Evolutionary conservation across 2,888 invertebrate species (phyloP).

Genomic region (Tenthredo notha): DNA sequence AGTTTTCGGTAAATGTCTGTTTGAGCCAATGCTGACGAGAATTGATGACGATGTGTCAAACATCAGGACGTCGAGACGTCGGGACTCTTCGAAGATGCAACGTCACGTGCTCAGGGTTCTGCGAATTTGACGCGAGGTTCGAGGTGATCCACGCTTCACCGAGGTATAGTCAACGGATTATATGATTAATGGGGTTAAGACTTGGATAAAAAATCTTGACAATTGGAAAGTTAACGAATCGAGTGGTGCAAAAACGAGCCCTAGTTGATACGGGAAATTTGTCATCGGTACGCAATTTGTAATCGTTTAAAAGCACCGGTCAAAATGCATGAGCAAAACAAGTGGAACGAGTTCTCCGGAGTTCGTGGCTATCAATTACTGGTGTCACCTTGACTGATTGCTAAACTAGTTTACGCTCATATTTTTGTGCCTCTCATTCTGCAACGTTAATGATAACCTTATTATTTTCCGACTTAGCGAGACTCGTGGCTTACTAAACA

Average conservation of each 20-base stretch:
- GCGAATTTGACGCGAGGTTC: slow-evolving; percentile 40
- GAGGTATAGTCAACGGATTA: slow-evolving; percentile 31
- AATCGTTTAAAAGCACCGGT: slow-evolving; percentile 34
- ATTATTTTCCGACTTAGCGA: slow-evolving; percentile 1
- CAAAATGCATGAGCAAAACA: slow-evolving; percentile 18
- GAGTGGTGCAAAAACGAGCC: slow-evolving; percentile 32
- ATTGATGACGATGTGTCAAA: slow-evolving; percentile 47
- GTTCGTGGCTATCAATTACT: slow-evolving; percentile 26
- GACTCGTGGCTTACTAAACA: not conserved
- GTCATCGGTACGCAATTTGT: slow-evolving; percentile 44
- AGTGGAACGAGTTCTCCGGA: not conserved
- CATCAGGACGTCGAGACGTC: slow-evolving; percentile 23
- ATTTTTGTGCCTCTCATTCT: slow-evolving; percentile 11
- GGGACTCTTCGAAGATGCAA: slow-evolving; percentile 38
- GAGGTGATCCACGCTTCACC: slow-evolving; percentile 34
- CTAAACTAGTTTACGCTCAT: slow-evolving; percentile 22
- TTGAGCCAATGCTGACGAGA: slow-evolving; percentile 40
- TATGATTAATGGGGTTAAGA: slow-evolving; percentile 46
- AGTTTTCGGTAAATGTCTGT: slow-evolving; percentile 37
- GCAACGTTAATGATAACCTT: slow-evolving; percentile 27
- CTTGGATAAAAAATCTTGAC: slow-evolving; percentile 31
- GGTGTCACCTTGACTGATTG: slow-evolving; percentile 24
- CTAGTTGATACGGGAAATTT: slow-evolving; percentile 44
- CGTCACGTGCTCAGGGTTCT: slow-evolving; percentile 47
- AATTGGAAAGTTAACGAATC: slow-evolving; percentile 50